Conservation (phyloP, 64 coral and sea anemone species). For the Anthopleura sola region DNA sequence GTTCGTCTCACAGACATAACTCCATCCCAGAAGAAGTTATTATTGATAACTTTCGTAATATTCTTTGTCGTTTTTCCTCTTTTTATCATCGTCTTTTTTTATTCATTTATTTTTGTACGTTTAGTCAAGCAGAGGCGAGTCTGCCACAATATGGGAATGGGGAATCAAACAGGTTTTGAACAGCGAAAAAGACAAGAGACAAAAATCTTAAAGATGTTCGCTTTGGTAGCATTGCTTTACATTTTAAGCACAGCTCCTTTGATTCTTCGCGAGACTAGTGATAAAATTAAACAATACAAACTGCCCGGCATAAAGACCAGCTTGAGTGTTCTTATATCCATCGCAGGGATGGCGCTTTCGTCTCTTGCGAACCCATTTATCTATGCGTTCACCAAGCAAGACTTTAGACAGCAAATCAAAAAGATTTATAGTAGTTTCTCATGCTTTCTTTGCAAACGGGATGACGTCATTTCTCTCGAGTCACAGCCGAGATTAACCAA, state of each 20-base stretch:
- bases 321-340: not conserved
- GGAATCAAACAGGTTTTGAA: not conserved
- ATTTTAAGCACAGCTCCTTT: constrained; percentile 2
- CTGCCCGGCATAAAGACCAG: not conserved
- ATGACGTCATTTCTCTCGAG: no score
- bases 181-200: not conserved
- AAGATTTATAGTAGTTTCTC: no score
- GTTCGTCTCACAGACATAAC: not conserved
- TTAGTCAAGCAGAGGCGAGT: not conserved
- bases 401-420: constrained; percentile 26
- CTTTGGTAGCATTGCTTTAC: not conserved
- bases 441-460: no score
- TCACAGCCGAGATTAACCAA: no score
- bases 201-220: not conserved
- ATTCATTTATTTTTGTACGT: not conserved
- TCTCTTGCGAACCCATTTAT: constrained; percentile 48
- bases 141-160: no score
- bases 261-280: not conserved
- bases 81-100: not conserved
- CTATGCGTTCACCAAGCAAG: constrained; percentile 56
- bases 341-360: not conserved
- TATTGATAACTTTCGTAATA: not conserved
- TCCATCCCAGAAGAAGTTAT: not conserved
- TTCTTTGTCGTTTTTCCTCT: not conserved
- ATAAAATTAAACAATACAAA: not conserved